phyloP scores from a whole-genome alignment of 1,140 invertebrate species.

The Oreohelix idahoensis region DNA sequence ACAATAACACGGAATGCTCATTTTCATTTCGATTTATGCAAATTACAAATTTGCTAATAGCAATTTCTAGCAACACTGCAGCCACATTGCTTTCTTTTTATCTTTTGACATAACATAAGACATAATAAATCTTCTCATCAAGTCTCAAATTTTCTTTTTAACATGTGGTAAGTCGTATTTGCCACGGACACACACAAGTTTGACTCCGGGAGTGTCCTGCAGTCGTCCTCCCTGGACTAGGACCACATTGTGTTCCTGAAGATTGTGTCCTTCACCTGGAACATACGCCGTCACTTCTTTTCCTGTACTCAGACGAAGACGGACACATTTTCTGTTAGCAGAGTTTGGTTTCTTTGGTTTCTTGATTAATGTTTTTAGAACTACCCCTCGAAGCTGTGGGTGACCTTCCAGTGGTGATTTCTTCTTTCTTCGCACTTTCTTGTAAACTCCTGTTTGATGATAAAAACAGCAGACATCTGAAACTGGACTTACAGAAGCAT shows the following conservation, averaged over 20 bases:
- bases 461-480: too few relatives aligned
- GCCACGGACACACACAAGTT: slow-evolving; percentile 89
- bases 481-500: neutral
- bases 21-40: too few relatives aligned
- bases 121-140: too few relatives aligned
- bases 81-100: too few relatives aligned
- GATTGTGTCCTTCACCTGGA: slow-evolving; percentile 96
- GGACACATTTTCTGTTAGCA: slow-evolving; percentile 96
- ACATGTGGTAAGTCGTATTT: slow-evolving; percentile 68
- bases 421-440: slow-evolving; percentile 32
- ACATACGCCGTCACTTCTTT: slow-evolving; percentile 87
- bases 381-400: slow-evolving; percentile 52
- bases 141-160: too few relatives aligned
- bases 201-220: slow-evolving; percentile 94
- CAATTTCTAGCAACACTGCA: too few relatives aligned
- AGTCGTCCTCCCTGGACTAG: slow-evolving; percentile 86
- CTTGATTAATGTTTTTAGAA: slow-evolving; percentile 63
- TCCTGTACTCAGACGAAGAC: slow-evolving; percentile 91
- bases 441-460: slow-evolving; percentile 12
- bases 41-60: too few relatives aligned
- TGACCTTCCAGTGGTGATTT: slow-evolving; percentile 42
- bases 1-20: too few relatives aligned
- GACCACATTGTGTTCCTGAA: slow-evolving; percentile 97
- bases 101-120: too few relatives aligned
- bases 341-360: slow-evolving; percentile 98